A percentile compares a stretch with the other conserved stretches of the same genome.
These are phyloP conservation scores for Zapornia atra DNA, from an alignment of 2,113 vertebrate species.

Conservation along the genomic window DNA sequence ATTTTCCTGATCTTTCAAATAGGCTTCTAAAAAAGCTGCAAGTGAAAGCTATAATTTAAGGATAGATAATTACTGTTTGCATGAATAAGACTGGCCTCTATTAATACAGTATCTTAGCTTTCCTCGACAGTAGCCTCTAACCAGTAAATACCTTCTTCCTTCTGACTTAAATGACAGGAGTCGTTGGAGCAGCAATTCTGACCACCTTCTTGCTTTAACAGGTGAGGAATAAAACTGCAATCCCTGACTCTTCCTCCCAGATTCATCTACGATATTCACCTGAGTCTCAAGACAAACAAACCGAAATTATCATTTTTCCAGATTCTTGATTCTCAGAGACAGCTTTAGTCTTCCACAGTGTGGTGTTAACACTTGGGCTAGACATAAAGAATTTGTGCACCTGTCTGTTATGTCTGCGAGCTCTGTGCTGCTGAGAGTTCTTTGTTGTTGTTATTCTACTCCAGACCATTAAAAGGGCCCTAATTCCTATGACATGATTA, in stretches of 20 bases:
- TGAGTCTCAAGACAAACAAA: constrained; percentile 73
- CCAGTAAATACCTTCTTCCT: neutral
- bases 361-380: constrained; percentile 73
- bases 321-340: constrained; percentile 77
- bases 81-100: constrained; percentile 17
- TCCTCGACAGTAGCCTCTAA: neutral
- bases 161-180: neutral
- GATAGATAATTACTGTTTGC: constrained; percentile 36
- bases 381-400: constrained; percentile 77
- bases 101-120: neutral
- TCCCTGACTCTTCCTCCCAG: constrained; percentile 31
- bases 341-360: constrained; percentile 67
- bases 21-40: neutral
- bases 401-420: constrained; percentile 70
- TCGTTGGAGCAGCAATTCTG: neutral
- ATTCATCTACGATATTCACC: constrained; percentile 73
- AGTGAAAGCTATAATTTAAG: constrained; percentile 23
- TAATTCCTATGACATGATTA: constrained; percentile 97
- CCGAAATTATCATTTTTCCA: constrained; percentile 73
- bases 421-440: constrained; percentile 69
- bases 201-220: neutral
- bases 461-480: constrained; percentile 92
- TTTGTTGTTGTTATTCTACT: constrained; percentile 83
- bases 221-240: constrained; percentile 21
- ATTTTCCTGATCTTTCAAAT: constrained; percentile 36